Conservation (phyloP, 1,140 invertebrate genomes). For the Drosophila oshimai region DNA sequence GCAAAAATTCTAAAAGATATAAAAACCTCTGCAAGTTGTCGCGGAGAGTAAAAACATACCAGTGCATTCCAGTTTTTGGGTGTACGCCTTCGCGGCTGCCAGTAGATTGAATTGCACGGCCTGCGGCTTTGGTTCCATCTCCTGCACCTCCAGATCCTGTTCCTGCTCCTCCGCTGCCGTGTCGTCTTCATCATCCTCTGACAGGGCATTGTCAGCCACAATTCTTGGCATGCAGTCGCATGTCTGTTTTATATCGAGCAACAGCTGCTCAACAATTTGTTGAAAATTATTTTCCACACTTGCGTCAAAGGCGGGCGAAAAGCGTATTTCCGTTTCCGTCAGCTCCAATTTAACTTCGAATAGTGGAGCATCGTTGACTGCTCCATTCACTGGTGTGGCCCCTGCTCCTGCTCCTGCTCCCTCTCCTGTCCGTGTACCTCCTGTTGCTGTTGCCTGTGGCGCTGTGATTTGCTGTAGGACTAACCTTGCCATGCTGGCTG, state of each 20-base stretch:
- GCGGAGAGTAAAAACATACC: background rate
- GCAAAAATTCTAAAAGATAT: background rate
- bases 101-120: conserved; percentile 32
- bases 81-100: conserved; percentile 28
- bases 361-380: conserved; percentile 60
- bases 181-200: conserved; percentile 56
- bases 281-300: conserved; percentile 82
- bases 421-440: conserved; percentile 7
- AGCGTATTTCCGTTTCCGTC: conserved; percentile 79
- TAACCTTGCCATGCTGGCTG: conserved; percentile 43
- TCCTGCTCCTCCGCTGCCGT: background rate
- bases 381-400: conserved; percentile 9
- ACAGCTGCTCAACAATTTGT: conserved; percentile 82
- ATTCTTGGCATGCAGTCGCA: conserved; percentile 81
- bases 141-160: background rate
- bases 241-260: conserved; percentile 80
- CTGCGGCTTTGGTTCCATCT: conserved; percentile 12
- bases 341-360: conserved; percentile 82
- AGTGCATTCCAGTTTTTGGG: conserved; percentile 41
- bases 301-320: conserved; percentile 76
- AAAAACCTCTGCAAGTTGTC: background rate
- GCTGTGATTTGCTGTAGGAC: conserved; percentile 61
- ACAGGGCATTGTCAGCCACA: conserved; percentile 74
- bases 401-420: background rate
- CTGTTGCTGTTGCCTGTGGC: conserved; percentile 36